These are phyloP conservation scores for Tarsius wallacei DNA, from an alignment of 2,797 vertebrate genomes.

Conservation along the genomic window DNA sequence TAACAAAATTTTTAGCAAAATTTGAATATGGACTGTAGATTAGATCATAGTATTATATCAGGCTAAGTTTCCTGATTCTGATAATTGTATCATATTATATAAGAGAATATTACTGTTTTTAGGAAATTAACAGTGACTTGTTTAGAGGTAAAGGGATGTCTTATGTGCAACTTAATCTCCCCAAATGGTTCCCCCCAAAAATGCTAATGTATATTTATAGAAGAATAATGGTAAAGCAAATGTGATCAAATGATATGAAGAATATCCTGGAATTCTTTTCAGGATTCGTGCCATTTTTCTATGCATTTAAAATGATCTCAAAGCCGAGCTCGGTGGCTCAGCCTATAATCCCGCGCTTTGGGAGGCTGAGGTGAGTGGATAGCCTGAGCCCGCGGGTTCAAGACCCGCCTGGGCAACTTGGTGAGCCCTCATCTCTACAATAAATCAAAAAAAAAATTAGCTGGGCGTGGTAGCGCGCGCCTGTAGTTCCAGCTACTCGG, in stretches of 20 bases:
- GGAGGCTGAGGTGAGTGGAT: too few relatives aligned
- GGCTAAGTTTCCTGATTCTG: not conserved
- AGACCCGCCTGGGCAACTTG: too few relatives aligned
- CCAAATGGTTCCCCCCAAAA: not conserved
- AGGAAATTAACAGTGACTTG: not conserved
- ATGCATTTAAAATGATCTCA: not conserved
- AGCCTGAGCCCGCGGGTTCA: too few relatives aligned
- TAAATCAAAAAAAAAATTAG: too few relatives aligned
- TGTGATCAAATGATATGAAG: not conserved
- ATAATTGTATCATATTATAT: not conserved
- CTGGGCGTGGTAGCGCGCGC: too few relatives aligned
- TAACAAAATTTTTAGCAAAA: not conserved
- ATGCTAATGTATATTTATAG: not conserved
- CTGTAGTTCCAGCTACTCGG: too few relatives aligned
- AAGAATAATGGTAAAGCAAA: not conserved
- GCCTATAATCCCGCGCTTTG: too few relatives aligned
- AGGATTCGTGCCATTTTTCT: not conserved
- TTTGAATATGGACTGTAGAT: not conserved
- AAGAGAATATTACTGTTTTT: not conserved
- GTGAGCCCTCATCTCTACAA: too few relatives aligned
- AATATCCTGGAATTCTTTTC: not conserved
- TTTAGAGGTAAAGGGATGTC: not conserved
- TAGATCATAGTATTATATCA: not conserved
- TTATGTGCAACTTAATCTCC: not conserved
- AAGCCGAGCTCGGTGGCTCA: not conserved